Percentiles rank a stretch among this genome's conserved stretches.
phyloP scores from a whole-genome alignment of 2,888 invertebrate species.

The Xestia rhomboidea region DNA sequence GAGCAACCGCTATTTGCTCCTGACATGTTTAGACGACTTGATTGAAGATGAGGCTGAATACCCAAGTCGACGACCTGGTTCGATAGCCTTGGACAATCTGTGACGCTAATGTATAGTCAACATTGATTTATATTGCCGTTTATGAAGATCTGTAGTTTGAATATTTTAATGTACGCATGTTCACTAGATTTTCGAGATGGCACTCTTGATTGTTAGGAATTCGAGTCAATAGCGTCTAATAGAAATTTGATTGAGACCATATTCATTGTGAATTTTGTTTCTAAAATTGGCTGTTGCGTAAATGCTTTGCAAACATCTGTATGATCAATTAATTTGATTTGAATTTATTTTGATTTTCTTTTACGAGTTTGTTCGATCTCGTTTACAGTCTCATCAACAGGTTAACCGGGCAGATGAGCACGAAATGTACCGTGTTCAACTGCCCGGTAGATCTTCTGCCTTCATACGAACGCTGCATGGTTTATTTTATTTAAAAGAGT shows the following conservation, averaged over 20 bases:
- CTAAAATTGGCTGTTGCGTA: slow-evolving; percentile 3
- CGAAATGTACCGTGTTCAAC: no score
- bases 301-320: neutral
- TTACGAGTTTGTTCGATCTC: neutral
- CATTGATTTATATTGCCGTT: slow-evolving; percentile 62
- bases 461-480: neutral
- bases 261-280: slow-evolving; percentile 24
- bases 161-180: slow-evolving; percentile 49
- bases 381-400: neutral
- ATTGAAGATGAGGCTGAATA: slow-evolving; percentile 44
- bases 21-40: slow-evolving; percentile 60
- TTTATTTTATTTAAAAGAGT: neutral
- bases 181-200: slow-evolving; percentile 25
- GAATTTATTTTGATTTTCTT: neutral
- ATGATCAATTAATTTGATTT: neutral
- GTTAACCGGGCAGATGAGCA: neutral
- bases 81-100: slow-evolving; percentile 65
- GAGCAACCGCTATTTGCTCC: slow-evolving; percentile 69
- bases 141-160: slow-evolving; percentile 47
- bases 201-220: slow-evolving; percentile 49
- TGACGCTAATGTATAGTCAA: slow-evolving; percentile 49
- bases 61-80: slow-evolving; percentile 62
- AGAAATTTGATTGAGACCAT: slow-evolving; percentile 30
- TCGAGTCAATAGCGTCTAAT: slow-evolving; percentile 46
- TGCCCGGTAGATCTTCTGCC: neutral